Conservation (phyloP, 2,797 vertebrate genomes). For the Protonibea diacanthus region DNA sequence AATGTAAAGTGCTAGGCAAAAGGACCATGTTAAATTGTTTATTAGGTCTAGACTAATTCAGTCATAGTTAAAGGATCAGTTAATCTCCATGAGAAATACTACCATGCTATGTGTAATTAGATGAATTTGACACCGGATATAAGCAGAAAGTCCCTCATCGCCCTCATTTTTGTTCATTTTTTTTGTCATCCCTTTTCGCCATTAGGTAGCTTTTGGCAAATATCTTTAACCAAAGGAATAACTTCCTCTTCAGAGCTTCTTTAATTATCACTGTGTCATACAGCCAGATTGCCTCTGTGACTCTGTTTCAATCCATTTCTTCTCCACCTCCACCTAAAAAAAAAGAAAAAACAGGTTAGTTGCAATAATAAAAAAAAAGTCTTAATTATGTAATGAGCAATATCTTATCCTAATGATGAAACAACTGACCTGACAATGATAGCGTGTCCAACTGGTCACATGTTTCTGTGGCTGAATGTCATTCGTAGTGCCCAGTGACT, state of each 20-base stretch:
- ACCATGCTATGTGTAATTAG: conserved; percentile 61
- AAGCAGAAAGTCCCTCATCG: conserved; percentile 68
- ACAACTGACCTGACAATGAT: conserved; percentile 91
- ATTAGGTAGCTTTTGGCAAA: conserved; percentile 42
- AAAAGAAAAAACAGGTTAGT: conserved; percentile 23
- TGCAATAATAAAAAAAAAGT: neutral
- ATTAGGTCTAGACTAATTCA: conserved; percentile 67
- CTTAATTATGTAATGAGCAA: neutral
- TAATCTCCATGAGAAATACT: conserved; percentile 58
- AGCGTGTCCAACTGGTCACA: conserved; percentile 89
- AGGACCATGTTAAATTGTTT: conserved; percentile 60
- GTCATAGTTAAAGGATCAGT: conserved; percentile 61
- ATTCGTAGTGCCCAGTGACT: conserved; percentile 90
- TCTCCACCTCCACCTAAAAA: conserved; percentile 96
- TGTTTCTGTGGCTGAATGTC: conserved; percentile 97
- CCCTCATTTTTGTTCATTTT: conserved; percentile 38
- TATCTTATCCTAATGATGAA: neutral
- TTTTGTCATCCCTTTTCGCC: conserved; percentile 39
- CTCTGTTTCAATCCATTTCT: conserved; percentile 94
- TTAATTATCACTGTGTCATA: conserved; percentile 87
- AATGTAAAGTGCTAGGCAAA: conserved; percentile 84
- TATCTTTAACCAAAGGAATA: conserved; percentile 30
- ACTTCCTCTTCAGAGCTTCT: conserved; percentile 31
- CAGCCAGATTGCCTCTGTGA: conserved; percentile 89
- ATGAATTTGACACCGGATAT: conserved; percentile 57